Conservation (phyloP, 2,797 vertebrate species). For the Dallia pectoralis region DNA sequence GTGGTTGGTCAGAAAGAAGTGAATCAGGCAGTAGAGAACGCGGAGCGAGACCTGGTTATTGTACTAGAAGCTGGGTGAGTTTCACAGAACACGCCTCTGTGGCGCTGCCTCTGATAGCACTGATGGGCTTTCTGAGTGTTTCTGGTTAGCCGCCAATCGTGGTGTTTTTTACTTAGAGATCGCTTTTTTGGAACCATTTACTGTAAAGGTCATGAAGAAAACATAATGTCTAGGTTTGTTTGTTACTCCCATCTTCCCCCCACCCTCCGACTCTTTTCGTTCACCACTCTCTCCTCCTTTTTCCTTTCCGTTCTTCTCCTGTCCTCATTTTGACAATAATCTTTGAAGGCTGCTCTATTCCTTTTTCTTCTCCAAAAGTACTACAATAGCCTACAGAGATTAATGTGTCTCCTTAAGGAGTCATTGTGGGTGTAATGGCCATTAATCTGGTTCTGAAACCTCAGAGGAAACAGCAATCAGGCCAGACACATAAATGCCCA, state of each 20-base stretch:
- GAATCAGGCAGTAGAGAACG: too few relatives aligned
- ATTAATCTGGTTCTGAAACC: slow-evolving; percentile 48
- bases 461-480: slow-evolving; percentile 28
- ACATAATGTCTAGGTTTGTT: not conserved
- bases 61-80: too few relatives aligned
- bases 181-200: not conserved
- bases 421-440: slow-evolving; percentile 26
- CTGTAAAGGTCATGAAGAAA: not conserved
- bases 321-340: not conserved
- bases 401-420: slow-evolving; percentile 23
- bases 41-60: too few relatives aligned
- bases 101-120: too few relatives aligned
- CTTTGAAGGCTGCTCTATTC: not conserved
- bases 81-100: too few relatives aligned
- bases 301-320: not conserved
- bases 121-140: too few relatives aligned
- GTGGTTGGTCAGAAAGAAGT: too few relatives aligned
- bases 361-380: not conserved
- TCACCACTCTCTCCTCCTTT: not conserved
- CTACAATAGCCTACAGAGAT: not conserved
- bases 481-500: slow-evolving; percentile 45
- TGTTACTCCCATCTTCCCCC: not conserved
- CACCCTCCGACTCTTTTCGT: too few relatives aligned
- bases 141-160: too few relatives aligned
- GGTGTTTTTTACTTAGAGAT: too few relatives aligned